A percentile compares a stretch with the other conserved stretches of the same genome.
Conservation (phyloP, 2,797 vertebrate genomes). For the Hoplostethus atlanticus region DNA sequence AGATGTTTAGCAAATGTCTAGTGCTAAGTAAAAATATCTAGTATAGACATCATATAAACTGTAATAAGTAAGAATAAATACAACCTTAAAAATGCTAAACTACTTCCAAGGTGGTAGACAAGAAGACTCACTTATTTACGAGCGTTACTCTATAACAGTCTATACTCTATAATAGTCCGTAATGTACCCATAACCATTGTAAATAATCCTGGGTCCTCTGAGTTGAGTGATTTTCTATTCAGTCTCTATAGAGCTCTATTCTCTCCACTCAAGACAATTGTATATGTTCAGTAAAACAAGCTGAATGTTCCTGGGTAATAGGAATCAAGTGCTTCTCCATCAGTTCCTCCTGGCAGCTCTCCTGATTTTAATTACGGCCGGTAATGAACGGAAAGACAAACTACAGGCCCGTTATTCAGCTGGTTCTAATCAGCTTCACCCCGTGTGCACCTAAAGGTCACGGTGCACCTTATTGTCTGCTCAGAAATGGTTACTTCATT, state of each 20-base stretch:
- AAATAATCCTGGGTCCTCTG: neutral
- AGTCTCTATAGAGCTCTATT: neutral
- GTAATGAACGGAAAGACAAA: constrained; percentile 30
- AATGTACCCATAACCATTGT: neutral
- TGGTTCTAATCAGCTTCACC: constrained; percentile 9
- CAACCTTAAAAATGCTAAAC: too few species aligned
- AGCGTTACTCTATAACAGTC: too few species aligned
- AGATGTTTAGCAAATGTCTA: too few species aligned
- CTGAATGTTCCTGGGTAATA: neutral
- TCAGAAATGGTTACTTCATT: neutral
- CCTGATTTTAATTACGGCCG: neutral
- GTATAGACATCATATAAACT: too few species aligned
- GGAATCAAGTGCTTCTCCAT: neutral
- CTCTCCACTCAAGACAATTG: neutral
- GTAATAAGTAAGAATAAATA: too few species aligned
- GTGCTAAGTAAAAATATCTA: too few species aligned
- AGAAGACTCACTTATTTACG: neutral
- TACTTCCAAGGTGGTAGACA: neutral
- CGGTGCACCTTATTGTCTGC: neutral
- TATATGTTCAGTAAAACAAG: too few species aligned
- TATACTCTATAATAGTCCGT: too few species aligned
- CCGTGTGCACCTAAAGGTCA: neutral
- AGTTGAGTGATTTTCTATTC: constrained; percentile 17
- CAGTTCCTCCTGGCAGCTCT: constrained; percentile 24
- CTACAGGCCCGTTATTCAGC: constrained; percentile 23